phyloP scores from a whole-genome alignment of 1,140 invertebrate genomes.

The Coptotermes formosanus region DNA sequence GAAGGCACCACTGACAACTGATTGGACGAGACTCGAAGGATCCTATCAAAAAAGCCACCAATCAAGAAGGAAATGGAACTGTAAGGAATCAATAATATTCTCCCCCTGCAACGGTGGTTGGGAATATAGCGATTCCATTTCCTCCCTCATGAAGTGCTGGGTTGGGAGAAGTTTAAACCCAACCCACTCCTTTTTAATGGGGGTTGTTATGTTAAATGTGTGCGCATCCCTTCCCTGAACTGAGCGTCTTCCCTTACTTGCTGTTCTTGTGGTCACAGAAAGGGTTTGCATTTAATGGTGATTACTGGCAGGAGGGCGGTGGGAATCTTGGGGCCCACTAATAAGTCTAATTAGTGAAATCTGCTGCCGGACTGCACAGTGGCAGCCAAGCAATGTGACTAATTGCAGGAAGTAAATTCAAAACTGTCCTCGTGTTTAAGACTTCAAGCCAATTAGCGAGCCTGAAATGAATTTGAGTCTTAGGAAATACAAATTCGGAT shows the following conservation, averaged over 20 bases:
- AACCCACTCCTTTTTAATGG: constrained; percentile 25
- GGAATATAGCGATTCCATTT: background rate
- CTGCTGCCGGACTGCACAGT: too few relatives aligned
- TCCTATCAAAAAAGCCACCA: constrained; percentile 25
- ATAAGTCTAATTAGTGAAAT: background rate
- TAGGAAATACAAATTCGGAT: too few relatives aligned
- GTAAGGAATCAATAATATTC: constrained; percentile 8
- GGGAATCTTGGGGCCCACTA: background rate
- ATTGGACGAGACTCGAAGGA: constrained; percentile 27
- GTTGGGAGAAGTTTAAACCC: background rate
- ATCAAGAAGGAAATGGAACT: constrained; percentile 19
- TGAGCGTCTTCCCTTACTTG: background rate
- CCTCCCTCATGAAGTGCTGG: background rate
- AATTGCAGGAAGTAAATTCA: too few relatives aligned
- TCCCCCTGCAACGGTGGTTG: too few relatives aligned
- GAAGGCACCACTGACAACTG: constrained; percentile 23
- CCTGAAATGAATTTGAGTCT: too few relatives aligned
- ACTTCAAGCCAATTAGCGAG: too few relatives aligned
- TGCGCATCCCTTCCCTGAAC: background rate
- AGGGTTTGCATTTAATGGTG: background rate
- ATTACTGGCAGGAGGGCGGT: background rate
- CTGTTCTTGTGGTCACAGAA: background rate
- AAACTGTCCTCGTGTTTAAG: too few relatives aligned
- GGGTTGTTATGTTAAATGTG: constrained; percentile 27
- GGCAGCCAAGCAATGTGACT: too few relatives aligned